phyloP scores from a whole-genome alignment of 1,140 invertebrate genomes.

The Drosophila chauvacae region DNA sequence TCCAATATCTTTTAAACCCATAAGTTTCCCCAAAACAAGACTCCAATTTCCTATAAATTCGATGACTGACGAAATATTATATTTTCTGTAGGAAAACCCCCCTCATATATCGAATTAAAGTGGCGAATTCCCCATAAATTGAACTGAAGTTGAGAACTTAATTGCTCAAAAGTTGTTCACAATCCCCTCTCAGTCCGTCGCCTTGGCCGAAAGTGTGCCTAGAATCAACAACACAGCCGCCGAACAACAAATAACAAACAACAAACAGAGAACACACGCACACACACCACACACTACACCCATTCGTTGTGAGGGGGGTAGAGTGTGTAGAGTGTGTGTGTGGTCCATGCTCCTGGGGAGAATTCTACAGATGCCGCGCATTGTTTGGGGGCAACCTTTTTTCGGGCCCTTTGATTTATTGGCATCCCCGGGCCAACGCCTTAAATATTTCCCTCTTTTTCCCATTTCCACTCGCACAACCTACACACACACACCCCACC shows the following conservation, averaged over 20 bases:
- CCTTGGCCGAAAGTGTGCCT: slow-evolving; percentile 23
- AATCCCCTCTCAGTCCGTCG: slow-evolving; percentile 6
- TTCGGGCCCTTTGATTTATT: slow-evolving; percentile 78
- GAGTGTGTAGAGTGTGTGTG: neutral
- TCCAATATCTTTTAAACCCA: neutral
- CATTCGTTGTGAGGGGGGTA: slow-evolving; percentile 10
- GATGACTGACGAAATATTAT: slow-evolving; percentile 1
- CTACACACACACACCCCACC: slow-evolving; percentile 1
- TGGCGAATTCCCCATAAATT: slow-evolving; percentile 20
- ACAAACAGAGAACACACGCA: slow-evolving; percentile 13
- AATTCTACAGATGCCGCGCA: slow-evolving; percentile 80
- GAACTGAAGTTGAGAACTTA: slow-evolving; percentile 43
- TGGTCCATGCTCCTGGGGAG: slow-evolving; percentile 33
- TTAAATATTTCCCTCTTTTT: slow-evolving; percentile 71
- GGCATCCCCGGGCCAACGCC: slow-evolving; percentile 79
- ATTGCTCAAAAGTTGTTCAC: slow-evolving; percentile 45
- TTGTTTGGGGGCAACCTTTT: slow-evolving; percentile 75
- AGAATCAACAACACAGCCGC: slow-evolving; percentile 20
- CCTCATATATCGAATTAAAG: slow-evolving; percentile 39
- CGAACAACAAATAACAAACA: slow-evolving; percentile 28
- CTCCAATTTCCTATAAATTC: neutral
- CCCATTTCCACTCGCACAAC: neutral
- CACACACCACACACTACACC: slow-evolving; percentile 37
- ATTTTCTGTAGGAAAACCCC: neutral
- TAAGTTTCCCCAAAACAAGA: neutral